Percentiles rank a stretch among this genome's conserved stretches.
These are phyloP conservation scores for Melanchra persicariae DNA, from an alignment of 2,888 invertebrate species.

Conservation along the genomic window DNA sequence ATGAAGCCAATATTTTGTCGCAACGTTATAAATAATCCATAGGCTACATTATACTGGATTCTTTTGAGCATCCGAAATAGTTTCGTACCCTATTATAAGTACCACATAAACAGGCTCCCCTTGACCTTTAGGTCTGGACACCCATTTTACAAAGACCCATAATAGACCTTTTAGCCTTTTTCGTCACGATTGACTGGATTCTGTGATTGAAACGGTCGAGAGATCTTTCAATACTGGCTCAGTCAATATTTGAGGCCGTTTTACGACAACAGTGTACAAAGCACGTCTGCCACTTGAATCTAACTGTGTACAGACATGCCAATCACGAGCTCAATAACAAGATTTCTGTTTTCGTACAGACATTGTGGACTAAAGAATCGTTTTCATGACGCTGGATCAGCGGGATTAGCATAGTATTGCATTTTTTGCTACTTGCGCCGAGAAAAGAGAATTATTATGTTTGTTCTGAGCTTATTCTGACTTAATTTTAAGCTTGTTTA, in stretches of 20 bases:
- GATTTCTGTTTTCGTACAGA: conserved; percentile 15
- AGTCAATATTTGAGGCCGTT: conserved; percentile 65
- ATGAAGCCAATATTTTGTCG: neutral
- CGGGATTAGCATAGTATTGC: conserved; percentile 49
- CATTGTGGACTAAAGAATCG: conserved; percentile 7
- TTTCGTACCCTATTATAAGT: conserved; percentile 29
- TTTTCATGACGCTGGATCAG: conserved; percentile 16
- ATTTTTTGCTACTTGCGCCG: conserved; percentile 26
- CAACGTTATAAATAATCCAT: conserved; percentile 2
- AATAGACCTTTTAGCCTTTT: conserved; percentile 44
- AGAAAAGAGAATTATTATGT: conserved; percentile 4
- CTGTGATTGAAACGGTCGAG: conserved; percentile 57
- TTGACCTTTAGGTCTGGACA: conserved; percentile 52
- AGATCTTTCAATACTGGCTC: conserved; percentile 58
- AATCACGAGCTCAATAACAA: conserved; percentile 30
- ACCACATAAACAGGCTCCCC: conserved; percentile 17
- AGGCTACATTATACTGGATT: neutral
- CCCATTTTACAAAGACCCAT: conserved; percentile 56
- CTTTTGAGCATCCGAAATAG: conserved; percentile 24
- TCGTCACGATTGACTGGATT: conserved; percentile 54
- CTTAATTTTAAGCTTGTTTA: conserved; percentile 17
- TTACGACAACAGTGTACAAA: conserved; percentile 39
- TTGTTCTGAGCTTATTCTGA: neutral
- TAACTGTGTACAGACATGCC: conserved; percentile 18
- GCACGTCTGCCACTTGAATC: conserved; percentile 35